A percentile compares a stretch with the other conserved stretches of the same genome.
Conservation (phyloP, 2,797 vertebrate genomes). For the Delichon dasypus region DNA sequence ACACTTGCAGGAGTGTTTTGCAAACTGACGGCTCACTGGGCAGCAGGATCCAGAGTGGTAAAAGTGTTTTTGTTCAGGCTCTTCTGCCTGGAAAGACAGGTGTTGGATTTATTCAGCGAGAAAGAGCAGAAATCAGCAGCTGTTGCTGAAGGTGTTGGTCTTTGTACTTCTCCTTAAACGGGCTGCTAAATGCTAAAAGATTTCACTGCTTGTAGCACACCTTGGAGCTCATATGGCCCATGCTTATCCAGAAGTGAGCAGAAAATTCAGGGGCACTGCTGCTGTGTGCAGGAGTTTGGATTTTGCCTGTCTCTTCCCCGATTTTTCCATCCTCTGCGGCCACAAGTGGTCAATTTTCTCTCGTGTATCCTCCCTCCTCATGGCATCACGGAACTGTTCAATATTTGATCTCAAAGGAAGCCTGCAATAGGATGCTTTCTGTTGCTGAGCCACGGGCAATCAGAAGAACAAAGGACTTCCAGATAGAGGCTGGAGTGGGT, state of each 20-base stretch:
- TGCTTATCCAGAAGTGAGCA: not conserved
- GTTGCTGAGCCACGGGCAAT: not conserved
- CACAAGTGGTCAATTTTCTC: not conserved
- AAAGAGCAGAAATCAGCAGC: not conserved
- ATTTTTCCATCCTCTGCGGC: not conserved
- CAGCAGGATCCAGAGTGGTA: not conserved
- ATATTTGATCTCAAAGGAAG: not conserved
- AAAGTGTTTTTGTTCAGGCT: not conserved
- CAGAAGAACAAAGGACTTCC: not conserved
- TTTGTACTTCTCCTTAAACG: not conserved
- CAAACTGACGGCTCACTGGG: not conserved
- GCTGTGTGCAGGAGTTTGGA: not conserved
- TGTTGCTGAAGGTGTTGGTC: not conserved
- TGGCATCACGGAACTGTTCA: not conserved
- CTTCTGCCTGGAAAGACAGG: not conserved
- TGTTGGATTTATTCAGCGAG: not conserved
- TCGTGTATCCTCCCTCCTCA: not conserved
- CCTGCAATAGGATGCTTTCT: not conserved
- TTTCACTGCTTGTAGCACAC: not conserved
- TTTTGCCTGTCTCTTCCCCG: not conserved
- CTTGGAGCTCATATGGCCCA: not conserved
- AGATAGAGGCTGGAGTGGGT: not conserved
- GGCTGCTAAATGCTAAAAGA: not conserved
- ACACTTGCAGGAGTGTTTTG: not conserved
- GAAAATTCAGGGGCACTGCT: not conserved